Evolutionary conservation across 2,888 invertebrate genomes (phyloP).

Genomic region (Tetropium fuscum): DNA sequence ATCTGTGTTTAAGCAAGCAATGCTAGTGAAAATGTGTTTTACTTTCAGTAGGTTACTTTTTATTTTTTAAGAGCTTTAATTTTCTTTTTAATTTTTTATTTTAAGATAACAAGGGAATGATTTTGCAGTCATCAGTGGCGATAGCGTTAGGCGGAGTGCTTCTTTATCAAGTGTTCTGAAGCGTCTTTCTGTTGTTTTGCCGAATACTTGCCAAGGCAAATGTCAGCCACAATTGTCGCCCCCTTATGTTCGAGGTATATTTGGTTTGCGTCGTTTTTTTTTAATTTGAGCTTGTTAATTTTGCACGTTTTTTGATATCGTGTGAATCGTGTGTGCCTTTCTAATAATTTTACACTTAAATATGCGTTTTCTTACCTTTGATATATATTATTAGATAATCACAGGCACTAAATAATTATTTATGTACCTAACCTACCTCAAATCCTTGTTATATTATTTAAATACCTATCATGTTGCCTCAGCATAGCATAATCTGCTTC

Average conservation of each 20-base stretch:
- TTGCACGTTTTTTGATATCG: conserved; percentile 18
- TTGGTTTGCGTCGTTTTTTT: conserved; percentile 30
- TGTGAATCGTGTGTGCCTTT: conserved; percentile 7
- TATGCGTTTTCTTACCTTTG: too few relatives aligned
- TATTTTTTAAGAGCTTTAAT: conserved; percentile 52
- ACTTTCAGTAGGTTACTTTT: conserved; percentile 38
- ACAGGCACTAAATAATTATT: too few relatives aligned
- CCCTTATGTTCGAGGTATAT: conserved; percentile 78
- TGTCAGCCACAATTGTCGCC: conserved; percentile 72
- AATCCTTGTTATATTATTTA: too few relatives aligned
- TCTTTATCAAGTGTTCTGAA: conserved; percentile 64
- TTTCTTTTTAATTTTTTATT: conserved; percentile 58
- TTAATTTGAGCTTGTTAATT: conserved; percentile 23
- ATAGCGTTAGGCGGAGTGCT: conserved; percentile 60
- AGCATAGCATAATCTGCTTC: too few relatives aligned
- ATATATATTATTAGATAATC: too few relatives aligned
- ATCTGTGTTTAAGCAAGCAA: too few relatives aligned
- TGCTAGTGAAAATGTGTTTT: conserved; percentile 12
- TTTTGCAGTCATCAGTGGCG: conserved; percentile 65
- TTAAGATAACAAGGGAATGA: conserved; percentile 64
- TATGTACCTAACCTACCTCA: too few relatives aligned
- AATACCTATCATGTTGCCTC: too few relatives aligned
- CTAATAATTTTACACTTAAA: too few relatives aligned
- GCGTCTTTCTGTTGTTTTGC: conserved; percentile 73
- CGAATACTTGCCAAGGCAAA: conserved; percentile 79